These are phyloP conservation scores for Zaprionus davidi DNA, from an alignment of 1,140 invertebrate species.

Conservation along the genomic window DNA sequence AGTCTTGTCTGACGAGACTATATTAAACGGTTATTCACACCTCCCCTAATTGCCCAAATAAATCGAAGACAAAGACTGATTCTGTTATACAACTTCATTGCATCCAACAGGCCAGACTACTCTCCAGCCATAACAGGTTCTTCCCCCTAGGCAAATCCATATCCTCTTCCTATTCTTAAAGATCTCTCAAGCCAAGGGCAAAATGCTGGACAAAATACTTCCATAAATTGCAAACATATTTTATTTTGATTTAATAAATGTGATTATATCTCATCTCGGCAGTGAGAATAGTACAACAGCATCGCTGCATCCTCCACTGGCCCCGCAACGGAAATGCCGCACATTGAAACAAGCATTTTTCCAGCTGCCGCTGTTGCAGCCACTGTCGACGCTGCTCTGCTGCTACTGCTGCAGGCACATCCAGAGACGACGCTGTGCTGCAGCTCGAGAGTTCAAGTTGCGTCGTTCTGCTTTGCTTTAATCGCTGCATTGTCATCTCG, in stretches of 20 bases:
- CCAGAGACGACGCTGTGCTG: constrained; percentile 29
- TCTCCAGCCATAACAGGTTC: background rate
- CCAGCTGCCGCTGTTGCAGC: constrained; percentile 56
- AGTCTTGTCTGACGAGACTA: background rate
- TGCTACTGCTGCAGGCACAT: constrained; percentile 17
- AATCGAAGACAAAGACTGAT: background rate
- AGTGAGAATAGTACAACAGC: constrained; percentile 23
- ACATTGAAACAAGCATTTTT: constrained; percentile 76
- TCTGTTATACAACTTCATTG: background rate
- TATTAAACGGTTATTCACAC: constrained; percentile 3
- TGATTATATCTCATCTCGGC: constrained; percentile 46
- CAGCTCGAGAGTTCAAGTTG: constrained; percentile 69
- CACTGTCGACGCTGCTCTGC: constrained; percentile 6
- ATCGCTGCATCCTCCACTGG: constrained; percentile 63
- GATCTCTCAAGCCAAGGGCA: constrained; percentile 17
- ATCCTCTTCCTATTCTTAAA: constrained; percentile 15
- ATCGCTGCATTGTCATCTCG: constrained; percentile 79
- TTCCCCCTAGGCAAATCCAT: background rate
- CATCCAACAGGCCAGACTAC: background rate
- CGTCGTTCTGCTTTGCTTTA: constrained; percentile 73
- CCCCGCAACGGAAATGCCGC: constrained; percentile 71
- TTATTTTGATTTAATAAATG: constrained; percentile 74
- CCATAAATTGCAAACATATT: constrained; percentile 55
- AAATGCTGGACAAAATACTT: constrained; percentile 37
- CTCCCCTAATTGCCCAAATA: background rate